Percentiles rank a stretch among this genome's conserved stretches.
phyloP scores from a whole-genome alignment of 2,888 invertebrate species.

The Osedax fenrisi region DNA sequence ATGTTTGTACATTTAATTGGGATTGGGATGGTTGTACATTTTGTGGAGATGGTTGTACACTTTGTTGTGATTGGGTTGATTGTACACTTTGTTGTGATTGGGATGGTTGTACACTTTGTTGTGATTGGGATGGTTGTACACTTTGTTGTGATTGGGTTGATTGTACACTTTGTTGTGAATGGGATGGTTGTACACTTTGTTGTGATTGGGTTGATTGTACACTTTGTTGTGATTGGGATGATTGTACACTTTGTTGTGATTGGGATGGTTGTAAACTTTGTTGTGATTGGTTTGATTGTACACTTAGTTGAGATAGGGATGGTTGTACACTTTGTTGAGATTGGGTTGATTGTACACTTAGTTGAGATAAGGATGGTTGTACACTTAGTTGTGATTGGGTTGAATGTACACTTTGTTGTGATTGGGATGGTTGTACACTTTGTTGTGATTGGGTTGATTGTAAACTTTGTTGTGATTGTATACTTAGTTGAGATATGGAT shows the following conservation, averaged over 20 bases:
- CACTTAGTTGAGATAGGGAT: background rate
- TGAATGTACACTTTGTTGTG: background rate
- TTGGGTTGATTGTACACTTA: background rate
- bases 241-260: background rate
- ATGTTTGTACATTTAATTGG: background rate
- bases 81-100: background rate
- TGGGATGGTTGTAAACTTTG: background rate
- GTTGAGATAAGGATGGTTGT: background rate
- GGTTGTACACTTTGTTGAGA: background rate
- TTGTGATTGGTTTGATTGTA: background rate
- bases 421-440: background rate
- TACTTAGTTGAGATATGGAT: too few relatives aligned
- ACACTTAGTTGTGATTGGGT: background rate
- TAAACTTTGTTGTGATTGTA: too few relatives aligned
- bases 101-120: background rate
- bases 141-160: background rate
- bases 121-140: background rate
- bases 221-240: background rate
- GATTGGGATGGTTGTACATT: background rate
- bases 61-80: background rate
- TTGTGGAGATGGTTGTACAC: background rate
- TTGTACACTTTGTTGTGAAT: background rate
- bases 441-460: background rate
- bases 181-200: background rate
- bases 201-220: conserved; percentile 5